Percentiles rank a stretch among this genome's conserved stretches.
Conservation (phyloP, 2,797 vertebrate species). For the Mormyrus proboscirostris region DNA sequence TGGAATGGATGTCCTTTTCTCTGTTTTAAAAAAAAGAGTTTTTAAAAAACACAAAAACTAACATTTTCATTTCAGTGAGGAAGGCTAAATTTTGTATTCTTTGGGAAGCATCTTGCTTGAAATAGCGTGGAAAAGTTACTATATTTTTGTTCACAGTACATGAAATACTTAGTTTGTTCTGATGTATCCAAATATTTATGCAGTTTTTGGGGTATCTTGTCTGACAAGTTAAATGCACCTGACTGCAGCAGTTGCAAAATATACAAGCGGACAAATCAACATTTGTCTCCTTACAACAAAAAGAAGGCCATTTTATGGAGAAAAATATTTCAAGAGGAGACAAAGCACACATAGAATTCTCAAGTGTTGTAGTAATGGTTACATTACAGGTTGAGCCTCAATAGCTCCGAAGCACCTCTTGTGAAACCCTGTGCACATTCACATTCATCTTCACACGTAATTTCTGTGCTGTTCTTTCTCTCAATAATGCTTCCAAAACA, state of each 20-base stretch:
- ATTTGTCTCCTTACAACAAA: not conserved
- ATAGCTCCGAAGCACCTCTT: not conserved
- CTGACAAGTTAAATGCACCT: not conserved
- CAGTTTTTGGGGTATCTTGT: not conserved
- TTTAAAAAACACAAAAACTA: constrained; percentile 3
- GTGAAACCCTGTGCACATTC: not conserved
- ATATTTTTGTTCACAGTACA: not conserved
- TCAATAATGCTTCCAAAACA: not conserved
- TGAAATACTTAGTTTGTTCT: not conserved
- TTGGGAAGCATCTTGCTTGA: not conserved
- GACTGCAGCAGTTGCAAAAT: constrained; percentile 12
- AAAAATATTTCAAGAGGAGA: constrained; percentile 3
- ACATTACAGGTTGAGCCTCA: not conserved
- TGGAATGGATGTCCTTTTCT: constrained; percentile 35
- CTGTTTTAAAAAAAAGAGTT: not conserved
- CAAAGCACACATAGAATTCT: not conserved
- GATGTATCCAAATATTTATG: not conserved
- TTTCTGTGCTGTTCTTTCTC: not conserved
- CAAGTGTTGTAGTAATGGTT: constrained; percentile 6
- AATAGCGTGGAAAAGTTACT: not conserved
- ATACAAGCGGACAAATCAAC: constrained; percentile 1
- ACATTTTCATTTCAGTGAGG: constrained; percentile 2
- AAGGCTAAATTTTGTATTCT: not conserved
- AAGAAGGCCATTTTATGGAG: constrained; percentile 15
- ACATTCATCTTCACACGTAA: not conserved